phyloP scores from a whole-genome alignment of 2,888 invertebrate species.

The Sabellastarte sp. region DNA sequence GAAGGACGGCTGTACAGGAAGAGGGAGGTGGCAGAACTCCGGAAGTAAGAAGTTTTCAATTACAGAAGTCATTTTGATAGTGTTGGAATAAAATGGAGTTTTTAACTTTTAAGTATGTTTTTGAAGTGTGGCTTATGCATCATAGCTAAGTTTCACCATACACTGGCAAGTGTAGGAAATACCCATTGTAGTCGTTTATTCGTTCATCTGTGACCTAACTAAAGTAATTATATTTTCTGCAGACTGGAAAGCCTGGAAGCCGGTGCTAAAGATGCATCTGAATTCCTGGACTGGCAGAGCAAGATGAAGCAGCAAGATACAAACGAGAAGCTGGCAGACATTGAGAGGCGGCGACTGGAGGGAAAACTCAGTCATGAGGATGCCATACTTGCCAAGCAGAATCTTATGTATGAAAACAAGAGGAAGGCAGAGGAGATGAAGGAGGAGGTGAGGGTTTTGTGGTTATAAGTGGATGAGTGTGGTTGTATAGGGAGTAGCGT shows the following conservation, averaged over 20 bases:
- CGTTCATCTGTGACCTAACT: too few species aligned
- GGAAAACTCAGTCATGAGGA: conserved; percentile 59
- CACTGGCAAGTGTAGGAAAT: too few species aligned
- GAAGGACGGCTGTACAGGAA: conserved; percentile 55
- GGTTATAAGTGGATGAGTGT: background rate
- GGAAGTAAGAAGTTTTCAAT: conserved; percentile 42
- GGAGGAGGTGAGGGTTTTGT: background rate
- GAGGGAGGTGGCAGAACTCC: conserved; percentile 47
- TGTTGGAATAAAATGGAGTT: too few species aligned
- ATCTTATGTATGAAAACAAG: conserved; percentile 49
- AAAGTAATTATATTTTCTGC: too few species aligned
- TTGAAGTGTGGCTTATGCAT: too few species aligned
- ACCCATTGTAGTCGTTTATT: too few species aligned
- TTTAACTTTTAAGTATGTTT: too few species aligned
- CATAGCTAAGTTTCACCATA: too few species aligned
- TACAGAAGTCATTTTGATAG: too few species aligned
- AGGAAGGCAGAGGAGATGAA: conserved; percentile 33
- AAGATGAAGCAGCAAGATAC: conserved; percentile 50
- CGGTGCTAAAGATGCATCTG: conserved; percentile 49
- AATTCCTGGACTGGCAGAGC: conserved; percentile 56
- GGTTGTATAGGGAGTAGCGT: too few species aligned
- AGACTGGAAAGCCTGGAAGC: conserved; percentile 38
- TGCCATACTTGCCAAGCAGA: conserved; percentile 55
- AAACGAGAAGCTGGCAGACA: conserved; percentile 47
- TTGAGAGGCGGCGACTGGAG: conserved; percentile 51